Conservation (phyloP, 2,113 vertebrate species). For the Lampris megalopsis region DNA sequence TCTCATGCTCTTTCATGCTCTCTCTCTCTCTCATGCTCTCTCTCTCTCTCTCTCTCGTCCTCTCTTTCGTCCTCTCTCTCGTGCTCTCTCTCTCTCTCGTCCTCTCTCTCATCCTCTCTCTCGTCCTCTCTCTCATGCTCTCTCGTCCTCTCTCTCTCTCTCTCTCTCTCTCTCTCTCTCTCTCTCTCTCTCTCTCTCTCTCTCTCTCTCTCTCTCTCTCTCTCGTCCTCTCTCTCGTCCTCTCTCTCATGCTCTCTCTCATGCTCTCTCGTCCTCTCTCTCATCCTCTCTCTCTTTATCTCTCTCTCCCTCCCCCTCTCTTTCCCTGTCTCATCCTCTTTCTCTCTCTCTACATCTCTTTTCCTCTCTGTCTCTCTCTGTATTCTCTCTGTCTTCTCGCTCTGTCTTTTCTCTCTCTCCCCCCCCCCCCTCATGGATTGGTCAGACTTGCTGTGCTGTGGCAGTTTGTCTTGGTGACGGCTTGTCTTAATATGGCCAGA, state of each 20-base stretch:
- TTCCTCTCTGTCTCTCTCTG: conserved; percentile 6
- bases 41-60: conserved; percentile 4
- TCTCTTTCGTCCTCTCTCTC: background rate
- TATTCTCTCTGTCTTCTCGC: background rate
- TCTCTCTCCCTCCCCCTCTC: too few relatives aligned
- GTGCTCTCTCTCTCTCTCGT: background rate
- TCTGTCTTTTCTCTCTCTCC: background rate
- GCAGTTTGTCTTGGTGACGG: conserved; percentile 11
- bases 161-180: background rate
- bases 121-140: conserved; percentile 6
- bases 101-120: background rate
- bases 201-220: too few relatives aligned
- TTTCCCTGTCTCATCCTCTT: too few relatives aligned
- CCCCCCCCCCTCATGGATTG: background rate
- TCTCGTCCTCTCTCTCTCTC: background rate
- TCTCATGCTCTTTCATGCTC: too few relatives aligned
- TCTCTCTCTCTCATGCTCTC: too few relatives aligned
- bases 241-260: too few relatives aligned
- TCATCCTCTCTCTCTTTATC: too few relatives aligned
- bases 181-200: too few relatives aligned
- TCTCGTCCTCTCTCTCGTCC: too few relatives aligned
- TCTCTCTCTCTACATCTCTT: too few relatives aligned
- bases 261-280: too few relatives aligned
- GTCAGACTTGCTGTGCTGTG: conserved; percentile 32
- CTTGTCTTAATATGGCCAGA: conserved; percentile 69